Conservation (phyloP, 2,797 vertebrate species). For the Aeoliscus strigatus region DNA sequence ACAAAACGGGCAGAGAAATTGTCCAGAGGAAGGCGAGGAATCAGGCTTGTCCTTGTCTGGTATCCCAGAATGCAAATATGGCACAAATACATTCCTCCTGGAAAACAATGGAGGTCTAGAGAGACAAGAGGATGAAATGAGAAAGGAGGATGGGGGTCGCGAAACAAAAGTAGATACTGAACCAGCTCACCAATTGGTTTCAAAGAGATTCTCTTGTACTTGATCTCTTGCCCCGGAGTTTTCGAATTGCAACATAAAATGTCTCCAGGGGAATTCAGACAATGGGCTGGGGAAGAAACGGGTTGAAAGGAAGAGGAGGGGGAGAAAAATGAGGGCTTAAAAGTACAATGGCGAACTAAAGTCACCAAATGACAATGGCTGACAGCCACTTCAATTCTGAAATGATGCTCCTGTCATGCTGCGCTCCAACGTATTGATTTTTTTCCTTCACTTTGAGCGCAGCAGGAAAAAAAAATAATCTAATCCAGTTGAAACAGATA, state of each 20-base stretch:
- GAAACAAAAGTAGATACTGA: constrained; percentile 59
- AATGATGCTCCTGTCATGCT: constrained; percentile 86
- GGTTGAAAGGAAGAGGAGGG: constrained; percentile 51
- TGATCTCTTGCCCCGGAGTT: constrained; percentile 81
- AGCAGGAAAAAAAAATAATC: constrained; percentile 74
- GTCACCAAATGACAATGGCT: constrained; percentile 91
- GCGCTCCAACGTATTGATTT: constrained; percentile 76
- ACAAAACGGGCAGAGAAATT: constrained; percentile 60
- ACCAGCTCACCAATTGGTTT: constrained; percentile 70
- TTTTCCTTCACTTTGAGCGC: constrained; percentile 48
- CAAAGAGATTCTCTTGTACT: constrained; percentile 74
- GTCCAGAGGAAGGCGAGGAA: constrained; percentile 65
- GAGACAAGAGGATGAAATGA: constrained; percentile 66
- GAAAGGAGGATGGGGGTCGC: constrained; percentile 46
- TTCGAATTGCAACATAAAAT: constrained; percentile 79
- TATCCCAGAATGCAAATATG: constrained; percentile 74
- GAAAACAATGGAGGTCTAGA: constrained; percentile 57
- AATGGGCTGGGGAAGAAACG: constrained; percentile 69
- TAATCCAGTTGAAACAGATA: constrained; percentile 90
- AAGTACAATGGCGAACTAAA: constrained; percentile 92
- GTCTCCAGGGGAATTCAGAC: constrained; percentile 81
- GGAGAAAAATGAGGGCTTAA: constrained; percentile 91
- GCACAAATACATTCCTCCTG: constrained; percentile 69
- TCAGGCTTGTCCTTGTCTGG: constrained; percentile 69
- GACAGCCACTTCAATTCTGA: constrained; percentile 96